Evolutionary conservation across 2,888 invertebrate genomes (phyloP), one percentile per base, ranked within the genome.

Genomic region (Drosophila meridiana): DNA sequence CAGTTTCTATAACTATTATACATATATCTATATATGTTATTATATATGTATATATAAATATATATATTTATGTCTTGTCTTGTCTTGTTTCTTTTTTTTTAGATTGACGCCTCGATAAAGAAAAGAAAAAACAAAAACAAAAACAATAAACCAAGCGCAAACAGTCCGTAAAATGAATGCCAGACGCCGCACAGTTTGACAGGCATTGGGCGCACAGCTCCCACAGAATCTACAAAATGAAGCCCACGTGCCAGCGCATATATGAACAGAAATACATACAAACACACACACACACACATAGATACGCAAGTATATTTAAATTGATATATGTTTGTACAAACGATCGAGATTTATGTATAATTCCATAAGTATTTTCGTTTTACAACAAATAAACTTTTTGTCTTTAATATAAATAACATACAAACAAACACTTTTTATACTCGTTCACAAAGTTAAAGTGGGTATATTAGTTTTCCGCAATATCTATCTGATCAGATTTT

Each of bases 71-170:
- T 76, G 32, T 59, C 61, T 66, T 67, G 75, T 53, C 53, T 69
- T 69, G 74, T 55, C 58, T 70, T 70, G 75, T 52, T 60, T 48
- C 48, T 60, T 47, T 68, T 73, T 45, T 62, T 76, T 68, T 48
- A 80, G 88, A 88, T 84, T 85, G 86, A 88, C 83, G 81, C 78
- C 70, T 62, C 74, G 79, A 87, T 84, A 78, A 78, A 78, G 20
- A 20, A 82, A 53, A 36, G 6, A 14, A 53, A 42, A 55, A 53
- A 52, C 2, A 38, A 32, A 47, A 47, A 72, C 66, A 73, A 47
- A 34, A 76, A 73, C 69, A 52, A 52, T 34, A 13, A 36, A 42
- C 36, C 71, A 64, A 69, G 36, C 70, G 65, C 71, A 78, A 74
- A 71, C 78, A 60, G 68, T 76, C 80, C 74, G 80, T 72, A 79